phyloP scores from a whole-genome alignment of 2,888 invertebrate species.

The Terebella lapidaria region DNA sequence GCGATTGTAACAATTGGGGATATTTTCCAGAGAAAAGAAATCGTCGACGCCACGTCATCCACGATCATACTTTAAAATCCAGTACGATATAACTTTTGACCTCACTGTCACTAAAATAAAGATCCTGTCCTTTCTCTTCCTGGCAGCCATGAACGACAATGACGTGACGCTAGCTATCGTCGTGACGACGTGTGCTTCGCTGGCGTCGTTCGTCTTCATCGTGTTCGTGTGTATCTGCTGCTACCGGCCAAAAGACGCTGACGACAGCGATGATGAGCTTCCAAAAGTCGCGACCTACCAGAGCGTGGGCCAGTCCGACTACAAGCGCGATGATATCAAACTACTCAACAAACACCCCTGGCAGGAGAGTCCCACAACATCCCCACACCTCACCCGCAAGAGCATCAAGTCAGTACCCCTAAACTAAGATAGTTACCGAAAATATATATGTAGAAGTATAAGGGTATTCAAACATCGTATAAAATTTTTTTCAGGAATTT shows the following conservation, averaged over 20 bases:
- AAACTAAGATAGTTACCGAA: no score
- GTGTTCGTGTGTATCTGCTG: slow-evolving; percentile 10
- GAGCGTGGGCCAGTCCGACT: neutral
- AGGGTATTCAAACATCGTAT: no score
- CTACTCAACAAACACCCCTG: slow-evolving; percentile 3
- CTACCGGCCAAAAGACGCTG: slow-evolving; percentile 1
- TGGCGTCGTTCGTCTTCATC: slow-evolving; percentile 3
- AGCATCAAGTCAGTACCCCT: slow-evolving; percentile 21
- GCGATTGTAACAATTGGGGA: no score
- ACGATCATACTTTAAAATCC: no score
- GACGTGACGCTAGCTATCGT: slow-evolving; percentile 2
- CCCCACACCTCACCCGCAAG: slow-evolving; percentile 6
- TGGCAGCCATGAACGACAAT: slow-evolving; percentile 9
- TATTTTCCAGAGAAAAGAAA: no score
- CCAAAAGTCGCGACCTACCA: neutral
- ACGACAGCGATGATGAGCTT: neutral
- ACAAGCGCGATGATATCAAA: slow-evolving; percentile 13
- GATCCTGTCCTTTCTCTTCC: neutral
- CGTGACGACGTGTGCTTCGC: neutral
- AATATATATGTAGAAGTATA: no score
- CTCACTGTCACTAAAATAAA: no score
- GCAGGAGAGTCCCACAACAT: neutral
- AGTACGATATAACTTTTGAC: no score
- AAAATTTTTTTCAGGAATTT: no score
- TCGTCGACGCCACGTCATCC: no score